phyloP scores from a whole-genome alignment of 2,888 invertebrate species.

The Platycheirus albimanus region DNA sequence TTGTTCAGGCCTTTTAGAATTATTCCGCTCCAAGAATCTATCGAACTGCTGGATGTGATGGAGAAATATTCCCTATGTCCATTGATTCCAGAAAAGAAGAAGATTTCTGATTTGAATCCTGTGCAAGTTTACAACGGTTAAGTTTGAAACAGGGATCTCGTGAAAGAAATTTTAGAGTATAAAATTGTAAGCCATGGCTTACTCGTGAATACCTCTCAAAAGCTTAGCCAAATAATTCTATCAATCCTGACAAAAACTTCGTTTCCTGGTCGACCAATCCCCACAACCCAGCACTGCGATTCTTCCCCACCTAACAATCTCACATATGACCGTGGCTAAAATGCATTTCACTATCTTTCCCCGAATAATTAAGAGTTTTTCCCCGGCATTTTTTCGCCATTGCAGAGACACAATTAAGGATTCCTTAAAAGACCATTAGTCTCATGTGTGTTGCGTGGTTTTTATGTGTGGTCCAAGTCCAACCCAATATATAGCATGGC shows the following conservation, averaged over 20 bases:
- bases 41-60: background rate
- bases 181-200: too few relatives aligned
- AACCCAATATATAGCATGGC: conserved; percentile 22
- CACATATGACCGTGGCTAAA: conserved; percentile 28
- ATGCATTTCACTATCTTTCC: conserved; percentile 50
- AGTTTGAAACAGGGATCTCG: too few relatives aligned
- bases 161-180: too few relatives aligned
- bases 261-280: background rate
- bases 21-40: background rate
- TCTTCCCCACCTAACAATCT: too few relatives aligned
- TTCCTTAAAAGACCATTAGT: conserved; percentile 73
- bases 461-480: conserved; percentile 57
- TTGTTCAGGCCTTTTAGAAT: background rate
- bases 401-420: conserved; percentile 69
- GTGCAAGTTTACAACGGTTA: too few relatives aligned
- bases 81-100: too few relatives aligned
- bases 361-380: conserved; percentile 69
- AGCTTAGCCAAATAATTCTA: too few relatives aligned
- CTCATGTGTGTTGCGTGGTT: conserved; percentile 71
- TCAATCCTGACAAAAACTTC: too few relatives aligned
- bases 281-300: background rate
- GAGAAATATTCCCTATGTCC: too few relatives aligned
- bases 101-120: too few relatives aligned
- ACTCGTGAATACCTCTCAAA: too few relatives aligned
- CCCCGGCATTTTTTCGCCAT: conserved; percentile 4